Base-by-base conservation (phyloP, 1,140 invertebrate genomes). In the Conus ventricosus region DNA sequence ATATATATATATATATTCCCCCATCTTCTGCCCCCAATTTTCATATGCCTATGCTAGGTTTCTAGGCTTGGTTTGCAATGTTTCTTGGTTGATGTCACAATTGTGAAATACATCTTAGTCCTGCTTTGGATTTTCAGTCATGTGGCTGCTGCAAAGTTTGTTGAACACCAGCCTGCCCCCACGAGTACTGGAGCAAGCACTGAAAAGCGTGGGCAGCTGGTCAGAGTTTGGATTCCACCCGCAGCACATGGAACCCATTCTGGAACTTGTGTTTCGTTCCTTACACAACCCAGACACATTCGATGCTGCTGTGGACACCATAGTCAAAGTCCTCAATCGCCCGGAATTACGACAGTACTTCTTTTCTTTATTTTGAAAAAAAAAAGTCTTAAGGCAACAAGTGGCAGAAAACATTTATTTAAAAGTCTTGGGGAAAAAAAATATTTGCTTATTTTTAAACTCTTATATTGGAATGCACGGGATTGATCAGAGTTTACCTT, bases 151-250 rank as follows among this genome's bases (percentile, higher is more conserved):
- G 39, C 89, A 87, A 15, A 85, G 80, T 25, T 67, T 91, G 15
- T 75, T 91, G 67, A 87, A 63, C 39, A 55, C 88, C 15, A 57
- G 82, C 17, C 71, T 85, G 11, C 80, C 75, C 20, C 88, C 95
- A 90, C 89, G 90, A 6, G 88, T 93, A 8, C 88, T 92, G 63
- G 91, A 96, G 92, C 92, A 94, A 53, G 95, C 96, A 5, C 94
- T 96, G 0, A 96, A 96, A 92, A 97, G 96, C 93, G 96, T 96
- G 25, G 95, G 95, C 71, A 96, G 96, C 51, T 97, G 97, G 97
- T 95, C 97, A 10, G 96, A 96, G 87, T 95, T 96, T 89, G 95
- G 95, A 54, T 85, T 95, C 13, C 90, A 92, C 25, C 78, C 95
- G 10, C 90, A 92, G 55, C 94, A 95, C 54, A 91, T 90, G 63